Evolutionary conservation across 2,888 invertebrate species (phyloP).

Genomic region (Eristalis tenax): DNA sequence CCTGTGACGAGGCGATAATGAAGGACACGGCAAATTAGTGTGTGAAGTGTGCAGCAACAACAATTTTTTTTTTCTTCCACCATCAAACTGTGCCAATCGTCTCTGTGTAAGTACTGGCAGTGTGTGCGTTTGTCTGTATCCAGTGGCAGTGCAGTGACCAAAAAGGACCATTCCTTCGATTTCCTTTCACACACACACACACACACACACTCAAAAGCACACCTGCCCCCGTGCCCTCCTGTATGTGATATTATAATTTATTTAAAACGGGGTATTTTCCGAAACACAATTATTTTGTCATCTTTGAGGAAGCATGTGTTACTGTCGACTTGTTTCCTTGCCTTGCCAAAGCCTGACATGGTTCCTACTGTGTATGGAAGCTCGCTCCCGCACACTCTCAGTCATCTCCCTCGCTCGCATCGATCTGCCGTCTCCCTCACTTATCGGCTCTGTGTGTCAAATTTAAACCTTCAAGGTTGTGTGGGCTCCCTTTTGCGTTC

Average conservation of each 20-base stretch:
- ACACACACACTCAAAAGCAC: too few species aligned
- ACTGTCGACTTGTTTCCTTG: neutral
- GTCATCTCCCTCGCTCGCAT: neutral
- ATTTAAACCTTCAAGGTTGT: conserved; percentile 64
- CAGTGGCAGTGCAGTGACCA: neutral
- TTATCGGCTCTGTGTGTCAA: conserved; percentile 33
- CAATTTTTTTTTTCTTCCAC: conserved; percentile 5
- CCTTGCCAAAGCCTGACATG: neutral
- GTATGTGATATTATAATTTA: neutral
- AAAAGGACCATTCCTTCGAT: neutral
- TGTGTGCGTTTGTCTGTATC: conserved; percentile 6
- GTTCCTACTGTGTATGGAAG: neutral
- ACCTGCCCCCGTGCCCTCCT: too few species aligned
- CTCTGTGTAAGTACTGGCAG: conserved; percentile 6
- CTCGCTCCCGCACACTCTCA: neutral
- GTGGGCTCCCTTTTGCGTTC: conserved; percentile 11
- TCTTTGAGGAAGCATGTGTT: neutral
- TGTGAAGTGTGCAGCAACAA: neutral
- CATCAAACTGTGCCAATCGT: conserved; percentile 45
- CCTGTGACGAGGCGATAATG: neutral
- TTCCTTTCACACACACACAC: neutral
- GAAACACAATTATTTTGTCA: conserved; percentile 13
- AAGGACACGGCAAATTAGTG: conserved; percentile 2
- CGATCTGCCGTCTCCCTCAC: neutral
- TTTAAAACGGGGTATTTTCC: neutral